Evolutionary conservation across 2,113 vertebrate species (phyloP).

Genomic region (Zosterops lateralis): DNA sequence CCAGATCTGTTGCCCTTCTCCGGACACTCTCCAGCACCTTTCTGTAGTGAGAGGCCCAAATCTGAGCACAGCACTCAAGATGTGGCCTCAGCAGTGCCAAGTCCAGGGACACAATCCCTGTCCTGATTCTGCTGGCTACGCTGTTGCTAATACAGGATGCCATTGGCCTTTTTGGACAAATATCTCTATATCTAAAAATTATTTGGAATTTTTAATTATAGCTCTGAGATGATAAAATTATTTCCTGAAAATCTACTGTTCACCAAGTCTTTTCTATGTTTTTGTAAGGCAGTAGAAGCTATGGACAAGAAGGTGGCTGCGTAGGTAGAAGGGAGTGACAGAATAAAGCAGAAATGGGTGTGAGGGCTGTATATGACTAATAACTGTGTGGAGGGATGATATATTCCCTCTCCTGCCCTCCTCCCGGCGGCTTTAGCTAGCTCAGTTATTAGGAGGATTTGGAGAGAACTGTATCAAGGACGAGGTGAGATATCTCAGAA

Average conservation of each 20-base stretch:
- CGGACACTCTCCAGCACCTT: fast-evolving
- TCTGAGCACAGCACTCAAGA: background rate
- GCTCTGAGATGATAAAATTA: background rate
- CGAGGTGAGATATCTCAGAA: too few species aligned
- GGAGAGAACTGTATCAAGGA: too few species aligned
- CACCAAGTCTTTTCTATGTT: background rate
- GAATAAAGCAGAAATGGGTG: background rate
- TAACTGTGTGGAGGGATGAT: background rate
- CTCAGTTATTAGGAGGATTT: too few species aligned
- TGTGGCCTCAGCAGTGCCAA: background rate
- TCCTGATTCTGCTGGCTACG: background rate
- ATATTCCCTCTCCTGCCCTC: too few species aligned
- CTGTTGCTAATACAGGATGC: background rate
- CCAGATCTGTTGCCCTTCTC: background rate
- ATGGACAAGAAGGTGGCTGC: background rate
- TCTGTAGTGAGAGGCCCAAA: background rate
- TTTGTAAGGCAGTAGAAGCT: background rate
- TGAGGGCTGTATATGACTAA: background rate
- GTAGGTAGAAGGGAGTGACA: background rate
- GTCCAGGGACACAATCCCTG: background rate
- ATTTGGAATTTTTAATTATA: background rate
- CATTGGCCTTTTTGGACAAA: background rate
- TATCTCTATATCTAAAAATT: background rate
- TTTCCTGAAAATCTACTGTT: background rate
- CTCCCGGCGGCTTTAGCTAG: too few species aligned